Evolutionary conservation across 2,888 invertebrate genomes (phyloP).

Genomic region (Busseola fusca): DNA sequence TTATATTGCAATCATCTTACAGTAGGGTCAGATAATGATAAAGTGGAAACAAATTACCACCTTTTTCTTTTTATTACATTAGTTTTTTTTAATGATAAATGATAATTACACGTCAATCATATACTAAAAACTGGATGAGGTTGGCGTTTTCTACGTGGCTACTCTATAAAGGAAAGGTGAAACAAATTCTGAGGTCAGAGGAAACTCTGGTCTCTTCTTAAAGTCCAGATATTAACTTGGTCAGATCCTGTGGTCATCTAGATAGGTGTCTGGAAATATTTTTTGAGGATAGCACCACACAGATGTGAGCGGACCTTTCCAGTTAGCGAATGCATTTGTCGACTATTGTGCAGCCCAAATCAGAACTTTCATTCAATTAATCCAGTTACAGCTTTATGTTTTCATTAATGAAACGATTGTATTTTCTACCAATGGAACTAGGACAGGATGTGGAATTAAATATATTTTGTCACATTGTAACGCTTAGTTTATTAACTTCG

Average conservation of each 20-base stretch:
- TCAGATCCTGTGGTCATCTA: neutral
- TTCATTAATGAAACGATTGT: constrained; percentile 24
- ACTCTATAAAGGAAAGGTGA: neutral
- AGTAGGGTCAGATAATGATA: constrained; percentile 6
- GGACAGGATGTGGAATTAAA: constrained; percentile 28
- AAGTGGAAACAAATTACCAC: constrained; percentile 1
- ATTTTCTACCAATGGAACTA: constrained; percentile 17
- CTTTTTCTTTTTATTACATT: neutral
- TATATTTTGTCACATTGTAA: constrained; percentile 48
- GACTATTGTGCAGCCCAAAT: neutral
- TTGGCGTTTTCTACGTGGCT: neutral
- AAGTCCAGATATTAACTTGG: neutral
- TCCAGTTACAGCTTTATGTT: constrained; percentile 13
- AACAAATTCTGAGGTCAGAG: neutral
- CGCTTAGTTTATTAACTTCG: constrained; percentile 10
- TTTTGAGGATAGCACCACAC: neutral
- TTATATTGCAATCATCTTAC: constrained; percentile 14
- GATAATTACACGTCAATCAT: neutral
- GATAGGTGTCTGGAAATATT: neutral
- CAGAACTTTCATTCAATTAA: constrained; percentile 18
- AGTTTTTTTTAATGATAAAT: constrained; percentile 5
- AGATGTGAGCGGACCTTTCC: neutral
- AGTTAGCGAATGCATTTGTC: neutral
- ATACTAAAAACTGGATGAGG: neutral
- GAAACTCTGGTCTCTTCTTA: neutral